Conservation (phyloP, 2,797 vertebrate genomes). For the Brachymystax lenok region DNA sequence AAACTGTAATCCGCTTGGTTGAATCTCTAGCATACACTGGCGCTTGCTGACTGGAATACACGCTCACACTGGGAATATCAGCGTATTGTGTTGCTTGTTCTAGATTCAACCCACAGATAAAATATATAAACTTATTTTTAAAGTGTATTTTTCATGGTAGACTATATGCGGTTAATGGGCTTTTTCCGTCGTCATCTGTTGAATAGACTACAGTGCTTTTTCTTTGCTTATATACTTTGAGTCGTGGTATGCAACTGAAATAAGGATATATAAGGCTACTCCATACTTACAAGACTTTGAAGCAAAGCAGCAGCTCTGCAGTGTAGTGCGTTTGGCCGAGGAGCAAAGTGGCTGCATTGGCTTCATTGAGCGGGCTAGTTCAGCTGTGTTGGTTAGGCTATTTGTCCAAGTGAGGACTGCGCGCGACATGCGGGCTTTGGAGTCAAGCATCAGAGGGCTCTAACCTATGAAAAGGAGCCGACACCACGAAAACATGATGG, state of each 20-base stretch:
- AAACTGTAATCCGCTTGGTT: constrained; percentile 26
- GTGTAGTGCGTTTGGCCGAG: constrained; percentile 35
- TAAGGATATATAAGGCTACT: not conserved
- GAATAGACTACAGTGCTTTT: not conserved
- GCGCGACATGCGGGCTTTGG: constrained; percentile 71
- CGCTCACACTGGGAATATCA: not conserved
- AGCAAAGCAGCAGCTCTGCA: constrained; percentile 63
- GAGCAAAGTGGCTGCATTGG: constrained; percentile 38
- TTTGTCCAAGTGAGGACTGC: constrained; percentile 41
- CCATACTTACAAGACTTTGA: constrained; percentile 2
- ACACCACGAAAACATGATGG: constrained; percentile 70
- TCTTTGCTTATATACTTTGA: not conserved
- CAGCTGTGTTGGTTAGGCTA: not conserved
- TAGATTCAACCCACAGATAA: not conserved
- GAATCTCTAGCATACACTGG: not conserved
- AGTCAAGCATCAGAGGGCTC: constrained; percentile 56
- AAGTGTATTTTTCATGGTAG: not conserved
- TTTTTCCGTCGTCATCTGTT: no score
- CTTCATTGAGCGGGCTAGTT: constrained; percentile 49
- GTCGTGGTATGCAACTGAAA: not conserved
- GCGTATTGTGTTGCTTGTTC: not conserved
- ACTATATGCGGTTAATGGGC: not conserved
- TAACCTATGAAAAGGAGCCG: constrained; percentile 59
- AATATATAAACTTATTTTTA: constrained; percentile 7
- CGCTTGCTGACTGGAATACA: constrained; percentile 1